Conservation (phyloP, 2,888 invertebrate species). For the Clostera curtula region DNA sequence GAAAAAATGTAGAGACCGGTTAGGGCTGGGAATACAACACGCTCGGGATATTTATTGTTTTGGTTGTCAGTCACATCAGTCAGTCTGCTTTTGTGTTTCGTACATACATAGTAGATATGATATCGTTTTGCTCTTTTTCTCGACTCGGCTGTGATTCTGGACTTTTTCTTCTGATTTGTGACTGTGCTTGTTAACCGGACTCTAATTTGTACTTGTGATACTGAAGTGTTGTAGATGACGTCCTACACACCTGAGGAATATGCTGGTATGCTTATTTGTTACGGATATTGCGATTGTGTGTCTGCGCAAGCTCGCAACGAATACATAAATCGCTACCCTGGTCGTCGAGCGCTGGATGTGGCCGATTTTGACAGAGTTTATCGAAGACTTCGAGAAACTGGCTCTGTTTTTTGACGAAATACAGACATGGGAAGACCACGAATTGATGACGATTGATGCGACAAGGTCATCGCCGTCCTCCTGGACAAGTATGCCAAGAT, state of each 20-base stretch:
- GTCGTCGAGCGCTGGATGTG: constrained; percentile 12
- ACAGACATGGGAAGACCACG: constrained; percentile 52
- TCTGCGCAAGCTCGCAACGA: constrained; percentile 10
- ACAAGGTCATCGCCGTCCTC: constrained; percentile 87
- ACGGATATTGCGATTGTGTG: background rate
- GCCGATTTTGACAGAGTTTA: constrained; percentile 12
- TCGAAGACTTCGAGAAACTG: constrained; percentile 5
- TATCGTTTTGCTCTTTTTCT: no score
- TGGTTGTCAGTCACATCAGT: no score
- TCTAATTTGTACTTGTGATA: no score
- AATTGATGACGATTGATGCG: constrained; percentile 91
- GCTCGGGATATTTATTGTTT: constrained; percentile 5
- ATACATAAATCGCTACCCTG: constrained; percentile 12
- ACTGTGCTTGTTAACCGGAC: no score
- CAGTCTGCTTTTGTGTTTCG: no score
- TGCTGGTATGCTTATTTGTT: background rate
- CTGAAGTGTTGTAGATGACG: no score
- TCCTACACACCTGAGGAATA: background rate
- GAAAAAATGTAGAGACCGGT: constrained; percentile 2
- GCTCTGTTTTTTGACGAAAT: background rate
- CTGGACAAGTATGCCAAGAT: constrained; percentile 81
- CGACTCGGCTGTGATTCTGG: no score
- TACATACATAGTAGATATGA: no score
- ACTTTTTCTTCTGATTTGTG: no score
- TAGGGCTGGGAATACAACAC: constrained; percentile 2